phyloP scores from a whole-genome alignment of 2,113 vertebrate species.

The Sphaerodactylus townsendi region DNA sequence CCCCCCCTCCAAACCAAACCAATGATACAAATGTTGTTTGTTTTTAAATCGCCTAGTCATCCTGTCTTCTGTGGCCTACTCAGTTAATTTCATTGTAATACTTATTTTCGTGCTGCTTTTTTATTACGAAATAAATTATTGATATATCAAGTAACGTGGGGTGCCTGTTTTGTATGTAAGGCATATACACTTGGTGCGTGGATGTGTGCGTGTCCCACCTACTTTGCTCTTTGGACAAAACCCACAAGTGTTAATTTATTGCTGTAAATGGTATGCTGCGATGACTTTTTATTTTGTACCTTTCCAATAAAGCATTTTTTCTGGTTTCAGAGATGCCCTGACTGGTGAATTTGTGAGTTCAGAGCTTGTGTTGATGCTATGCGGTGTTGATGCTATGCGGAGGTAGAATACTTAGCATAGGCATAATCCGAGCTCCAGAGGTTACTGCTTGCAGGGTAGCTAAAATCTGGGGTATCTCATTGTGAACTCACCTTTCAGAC shows the following conservation, averaged over 20 bases:
- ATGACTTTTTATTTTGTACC: slow-evolving; percentile 87
- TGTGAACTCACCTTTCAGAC: no score
- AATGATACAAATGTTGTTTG: no score
- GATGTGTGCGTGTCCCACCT: slow-evolving; percentile 34
- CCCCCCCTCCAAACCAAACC: not conserved
- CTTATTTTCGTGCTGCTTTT: slow-evolving; percentile 94
- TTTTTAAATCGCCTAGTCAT: no score
- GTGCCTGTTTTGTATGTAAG: slow-evolving; percentile 74
- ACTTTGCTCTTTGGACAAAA: slow-evolving; percentile 63
- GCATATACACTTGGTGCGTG: slow-evolving; percentile 78
- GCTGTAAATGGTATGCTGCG: slow-evolving; percentile 80
- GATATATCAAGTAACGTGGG: slow-evolving; percentile 82
- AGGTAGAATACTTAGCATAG: no score
- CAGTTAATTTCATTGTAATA: slow-evolving; percentile 83
- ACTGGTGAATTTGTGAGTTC: slow-evolving; percentile 33
- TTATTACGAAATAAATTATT: slow-evolving; percentile 89
- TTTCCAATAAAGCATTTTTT: slow-evolving; percentile 91
- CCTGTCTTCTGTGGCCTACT: slow-evolving; percentile 65
- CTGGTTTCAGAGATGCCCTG: slow-evolving; percentile 71
- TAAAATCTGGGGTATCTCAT: no score
- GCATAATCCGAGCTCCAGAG: no score
- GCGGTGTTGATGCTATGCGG: not conserved
- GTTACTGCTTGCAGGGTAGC: no score
- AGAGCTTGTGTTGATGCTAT: not conserved
- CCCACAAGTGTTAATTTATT: slow-evolving; percentile 88